Percentiles rank a stretch among this genome's conserved stretches.
Evolutionary conservation across 2,113 vertebrate species (phyloP).

Genomic region (Jaculus jaculus): DNA sequence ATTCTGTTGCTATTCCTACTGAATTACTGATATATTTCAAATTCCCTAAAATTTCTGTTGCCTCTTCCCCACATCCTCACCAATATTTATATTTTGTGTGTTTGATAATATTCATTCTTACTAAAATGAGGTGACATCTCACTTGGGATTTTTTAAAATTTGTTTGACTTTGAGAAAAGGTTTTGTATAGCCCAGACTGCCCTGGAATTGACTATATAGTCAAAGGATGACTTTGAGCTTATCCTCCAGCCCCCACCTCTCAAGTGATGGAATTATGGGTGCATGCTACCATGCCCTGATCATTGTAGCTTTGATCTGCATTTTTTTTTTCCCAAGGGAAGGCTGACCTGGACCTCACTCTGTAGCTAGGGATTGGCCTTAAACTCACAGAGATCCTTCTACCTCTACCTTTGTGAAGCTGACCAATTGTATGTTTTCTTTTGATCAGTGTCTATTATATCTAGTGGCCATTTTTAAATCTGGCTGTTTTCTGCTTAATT

Average conservation of each 20-base stretch:
- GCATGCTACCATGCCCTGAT: not conserved
- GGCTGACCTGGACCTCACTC: too few relatives aligned
- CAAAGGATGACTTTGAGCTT: not conserved
- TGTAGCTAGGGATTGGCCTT: too few relatives aligned
- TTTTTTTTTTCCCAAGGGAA: too few relatives aligned
- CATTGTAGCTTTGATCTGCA: not conserved
- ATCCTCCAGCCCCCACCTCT: not conserved
- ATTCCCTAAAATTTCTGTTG: too few relatives aligned
- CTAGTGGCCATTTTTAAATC: not conserved
- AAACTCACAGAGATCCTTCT: too few relatives aligned
- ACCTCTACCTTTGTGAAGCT: too few relatives aligned
- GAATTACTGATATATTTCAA: too few relatives aligned
- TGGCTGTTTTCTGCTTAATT: not conserved
- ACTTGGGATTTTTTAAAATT: not conserved
- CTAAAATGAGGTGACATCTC: not conserved
- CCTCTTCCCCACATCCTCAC: too few relatives aligned
- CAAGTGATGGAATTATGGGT: not conserved
- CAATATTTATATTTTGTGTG: too few relatives aligned
- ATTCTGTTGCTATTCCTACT: too few relatives aligned
- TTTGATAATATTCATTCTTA: not conserved
- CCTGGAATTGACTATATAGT: not conserved
- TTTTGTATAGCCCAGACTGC: not conserved
- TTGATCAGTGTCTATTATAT: not conserved
- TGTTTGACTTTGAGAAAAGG: not conserved
- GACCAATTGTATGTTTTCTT: not conserved